A percentile compares a stretch with the other conserved stretches of the same genome.
Conservation (phyloP, 2,113 vertebrate species). For the Trogon surrucura region DNA sequence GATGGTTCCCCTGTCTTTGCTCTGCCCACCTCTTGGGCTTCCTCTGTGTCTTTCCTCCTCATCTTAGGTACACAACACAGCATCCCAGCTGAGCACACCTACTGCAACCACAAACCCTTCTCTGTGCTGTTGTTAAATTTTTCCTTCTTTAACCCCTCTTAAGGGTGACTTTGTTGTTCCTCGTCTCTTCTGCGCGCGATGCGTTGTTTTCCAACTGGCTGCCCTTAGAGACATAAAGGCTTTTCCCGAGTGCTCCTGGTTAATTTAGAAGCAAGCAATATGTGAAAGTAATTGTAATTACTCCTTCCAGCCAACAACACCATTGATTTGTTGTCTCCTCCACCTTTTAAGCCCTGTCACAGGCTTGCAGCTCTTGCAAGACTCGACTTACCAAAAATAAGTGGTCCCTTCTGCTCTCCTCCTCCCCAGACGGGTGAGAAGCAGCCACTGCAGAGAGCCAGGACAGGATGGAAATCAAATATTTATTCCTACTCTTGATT, state of each 20-base stretch:
- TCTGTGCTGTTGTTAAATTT: fast-evolving
- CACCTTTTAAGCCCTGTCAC: not conserved
- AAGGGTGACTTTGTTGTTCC: not conserved
- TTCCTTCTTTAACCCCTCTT: not conserved
- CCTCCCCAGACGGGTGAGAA: not conserved
- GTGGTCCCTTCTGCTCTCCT: not conserved
- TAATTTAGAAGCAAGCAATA: conserved; percentile 35
- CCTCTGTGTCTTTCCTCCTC: not conserved
- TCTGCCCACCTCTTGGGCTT: not conserved
- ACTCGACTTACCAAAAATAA: not conserved
- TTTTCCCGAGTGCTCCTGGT: conserved; percentile 7
- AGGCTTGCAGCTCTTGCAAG: not conserved
- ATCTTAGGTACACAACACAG: not conserved
- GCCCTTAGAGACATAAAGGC: not conserved
- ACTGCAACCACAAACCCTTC: not conserved
- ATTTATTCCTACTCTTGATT: conserved; percentile 49
- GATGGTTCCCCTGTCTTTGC: fast-evolving
- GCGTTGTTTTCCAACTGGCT: not conserved
- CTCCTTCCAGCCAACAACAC: not conserved
- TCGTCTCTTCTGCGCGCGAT: fast-evolving
- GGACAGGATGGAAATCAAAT: conserved; percentile 57
- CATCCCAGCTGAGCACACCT: not conserved
- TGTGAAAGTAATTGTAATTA: conserved; percentile 27
- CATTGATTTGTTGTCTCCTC: conserved; percentile 35
- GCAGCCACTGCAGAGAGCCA: not conserved